A percentile compares a stretch with the other conserved stretches of the same genome.
Conservation (phyloP, 2,888 invertebrate genomes). For the Heteromyza rotundicornis region DNA sequence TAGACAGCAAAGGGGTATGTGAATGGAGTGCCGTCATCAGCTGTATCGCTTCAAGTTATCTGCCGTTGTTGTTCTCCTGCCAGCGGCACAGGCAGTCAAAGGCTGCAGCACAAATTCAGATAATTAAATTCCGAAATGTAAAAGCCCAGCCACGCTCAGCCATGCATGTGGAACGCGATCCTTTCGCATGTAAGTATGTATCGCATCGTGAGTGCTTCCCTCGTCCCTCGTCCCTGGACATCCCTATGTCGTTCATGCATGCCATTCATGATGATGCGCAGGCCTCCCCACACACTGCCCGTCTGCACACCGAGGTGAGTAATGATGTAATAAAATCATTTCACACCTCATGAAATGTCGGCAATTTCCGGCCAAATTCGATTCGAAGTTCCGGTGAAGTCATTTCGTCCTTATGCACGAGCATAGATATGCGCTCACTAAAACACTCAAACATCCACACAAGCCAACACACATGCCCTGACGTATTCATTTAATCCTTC, state of each 20-base stretch:
- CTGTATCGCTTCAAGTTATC: too few species aligned
- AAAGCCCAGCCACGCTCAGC: too few species aligned
- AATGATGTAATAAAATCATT: conserved; percentile 60
- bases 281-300: not conserved
- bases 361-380: conserved; percentile 56
- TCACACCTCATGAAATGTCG: conserved; percentile 60
- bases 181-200: too few species aligned
- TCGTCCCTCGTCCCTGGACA: too few species aligned
- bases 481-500: too few species aligned
- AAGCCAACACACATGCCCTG: too few species aligned
- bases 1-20: not conserved
- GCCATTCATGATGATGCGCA: not conserved
- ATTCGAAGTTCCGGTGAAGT: conserved; percentile 47
- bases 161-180: too few species aligned
- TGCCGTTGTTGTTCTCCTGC: not conserved
- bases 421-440: not conserved
- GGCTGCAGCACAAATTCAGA: conserved; percentile 19
- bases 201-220: too few species aligned
- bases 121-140: conserved; percentile 55
- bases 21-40: not conserved
- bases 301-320: conserved; percentile 36
- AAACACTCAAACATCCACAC: too few species aligned
- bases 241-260: too few species aligned
- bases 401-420: conserved; percentile 6
- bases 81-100: not conserved